phyloP scores from a whole-genome alignment of 2,113 vertebrate genomes.

The Procavia capensis region DNA sequence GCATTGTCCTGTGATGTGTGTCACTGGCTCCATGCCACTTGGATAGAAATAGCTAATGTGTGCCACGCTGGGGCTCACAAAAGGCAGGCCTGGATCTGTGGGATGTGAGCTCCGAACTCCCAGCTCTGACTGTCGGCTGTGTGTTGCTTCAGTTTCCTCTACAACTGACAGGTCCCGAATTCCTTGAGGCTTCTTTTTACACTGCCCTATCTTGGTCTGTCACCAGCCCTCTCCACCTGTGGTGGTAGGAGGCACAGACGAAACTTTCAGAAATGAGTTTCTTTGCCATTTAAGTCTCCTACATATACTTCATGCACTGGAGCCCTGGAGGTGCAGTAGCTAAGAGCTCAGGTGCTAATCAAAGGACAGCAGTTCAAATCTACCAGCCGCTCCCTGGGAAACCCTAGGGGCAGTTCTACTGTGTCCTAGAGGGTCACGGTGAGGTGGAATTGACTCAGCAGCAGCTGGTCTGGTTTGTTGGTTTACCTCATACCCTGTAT shows the following conservation, averaged over 20 bases:
- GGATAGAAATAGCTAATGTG: not conserved
- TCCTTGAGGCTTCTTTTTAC: not conserved
- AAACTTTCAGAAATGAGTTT: not conserved
- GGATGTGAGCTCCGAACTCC: not conserved
- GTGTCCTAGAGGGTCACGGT: no score
- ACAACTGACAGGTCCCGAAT: not conserved
- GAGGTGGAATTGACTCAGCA: no score
- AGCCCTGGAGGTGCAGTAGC: no score
- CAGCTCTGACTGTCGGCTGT: not conserved
- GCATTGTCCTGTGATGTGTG: not conserved
- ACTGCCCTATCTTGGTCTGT: not conserved
- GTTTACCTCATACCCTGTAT: not conserved
- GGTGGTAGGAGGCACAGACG: not conserved
- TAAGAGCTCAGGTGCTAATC: no score
- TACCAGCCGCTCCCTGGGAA: no score
- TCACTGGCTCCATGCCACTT: not conserved
- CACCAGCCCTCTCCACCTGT: fast-evolving
- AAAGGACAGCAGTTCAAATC: no score
- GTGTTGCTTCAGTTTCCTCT: not conserved
- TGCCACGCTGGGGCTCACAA: not conserved
- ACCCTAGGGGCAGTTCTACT: no score
- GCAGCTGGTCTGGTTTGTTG: no score
- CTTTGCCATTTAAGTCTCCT: not conserved
- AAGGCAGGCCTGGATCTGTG: fast-evolving
- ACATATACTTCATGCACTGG: not conserved